phyloP scores from a whole-genome alignment of 2,888 invertebrate genomes.

The Scrobipalpa atriplicella region DNA sequence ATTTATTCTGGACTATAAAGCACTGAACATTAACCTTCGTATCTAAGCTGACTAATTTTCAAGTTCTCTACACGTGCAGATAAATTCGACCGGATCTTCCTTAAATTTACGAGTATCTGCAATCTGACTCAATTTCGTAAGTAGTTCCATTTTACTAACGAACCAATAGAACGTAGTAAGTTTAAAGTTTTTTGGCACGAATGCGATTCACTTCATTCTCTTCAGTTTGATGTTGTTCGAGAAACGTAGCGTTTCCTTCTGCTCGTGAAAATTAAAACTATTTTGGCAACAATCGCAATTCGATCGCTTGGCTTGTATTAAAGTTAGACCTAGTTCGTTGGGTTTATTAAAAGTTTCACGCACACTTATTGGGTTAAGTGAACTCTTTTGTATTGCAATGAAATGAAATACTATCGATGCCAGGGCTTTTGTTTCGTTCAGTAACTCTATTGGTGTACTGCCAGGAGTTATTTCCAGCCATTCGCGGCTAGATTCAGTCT shows the following conservation, averaged over 20 bases:
- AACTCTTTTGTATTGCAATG: slow-evolving; percentile 20
- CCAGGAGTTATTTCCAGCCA: not conserved
- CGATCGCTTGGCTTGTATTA: slow-evolving; percentile 7
- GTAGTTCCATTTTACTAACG: slow-evolving; percentile 59
- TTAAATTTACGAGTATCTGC: slow-evolving; percentile 42
- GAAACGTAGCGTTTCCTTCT: slow-evolving; percentile 49
- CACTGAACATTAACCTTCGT: not conserved
- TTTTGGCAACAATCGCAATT: slow-evolving; percentile 49
- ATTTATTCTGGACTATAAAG: not conserved
- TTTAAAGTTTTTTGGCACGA: slow-evolving; percentile 62
- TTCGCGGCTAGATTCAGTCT: not conserved
- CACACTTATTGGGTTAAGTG: slow-evolving; percentile 35
- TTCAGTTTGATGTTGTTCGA: slow-evolving; percentile 39
- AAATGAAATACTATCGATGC: slow-evolving; percentile 13
- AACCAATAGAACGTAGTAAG: slow-evolving; percentile 50
- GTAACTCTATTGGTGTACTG: not conserved
- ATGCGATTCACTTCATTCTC: slow-evolving; percentile 38
- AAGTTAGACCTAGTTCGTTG: slow-evolving; percentile 25
- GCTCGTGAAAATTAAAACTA: slow-evolving; percentile 56
- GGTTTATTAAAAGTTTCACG: slow-evolving; percentile 19
- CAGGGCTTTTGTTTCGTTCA: slow-evolving; percentile 12
- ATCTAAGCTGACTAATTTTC: slow-evolving; percentile 5
- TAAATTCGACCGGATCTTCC: not conserved
- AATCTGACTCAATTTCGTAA: slow-evolving; percentile 61
- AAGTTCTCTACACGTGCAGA: not conserved